phyloP scores from a whole-genome alignment of 2,113 vertebrate genomes.

The Neomonachus schauinslandi region DNA sequence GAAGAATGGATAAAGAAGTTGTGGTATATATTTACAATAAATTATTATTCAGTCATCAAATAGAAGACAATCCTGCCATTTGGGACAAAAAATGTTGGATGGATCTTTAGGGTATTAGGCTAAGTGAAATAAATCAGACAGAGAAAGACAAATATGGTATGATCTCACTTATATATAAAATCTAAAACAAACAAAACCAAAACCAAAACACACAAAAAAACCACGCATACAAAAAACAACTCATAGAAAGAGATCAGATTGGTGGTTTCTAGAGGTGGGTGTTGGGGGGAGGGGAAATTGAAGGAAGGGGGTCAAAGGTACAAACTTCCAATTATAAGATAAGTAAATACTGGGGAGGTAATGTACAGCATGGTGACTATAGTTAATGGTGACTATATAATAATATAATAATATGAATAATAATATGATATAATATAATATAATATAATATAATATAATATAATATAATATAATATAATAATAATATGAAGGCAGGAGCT shows the following conservation, averaged over 20 bases:
- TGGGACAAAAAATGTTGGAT: background rate
- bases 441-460: too few species aligned
- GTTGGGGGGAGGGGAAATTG: background rate
- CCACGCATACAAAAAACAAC: background rate
- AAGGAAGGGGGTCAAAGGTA: background rate
- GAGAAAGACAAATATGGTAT: background rate
- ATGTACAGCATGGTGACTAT: background rate
- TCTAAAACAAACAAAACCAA: background rate
- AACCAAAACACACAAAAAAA: background rate
- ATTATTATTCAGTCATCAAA: background rate
- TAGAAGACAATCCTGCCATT: background rate
- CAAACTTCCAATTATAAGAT: background rate
- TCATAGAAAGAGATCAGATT: background rate
- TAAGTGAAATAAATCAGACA: background rate
- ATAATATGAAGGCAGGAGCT: too few species aligned
- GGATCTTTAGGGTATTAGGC: background rate
- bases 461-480: too few species aligned
- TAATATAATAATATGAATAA: too few species aligned
- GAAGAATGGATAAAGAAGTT: background rate
- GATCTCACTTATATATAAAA: background rate
- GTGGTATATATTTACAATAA: background rate
- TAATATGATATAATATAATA: too few species aligned
- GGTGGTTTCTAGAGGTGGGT: background rate
- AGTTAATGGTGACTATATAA: background rate
- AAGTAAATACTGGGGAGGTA: background rate